A percentile compares a stretch with the other conserved stretches of the same genome.
These are phyloP conservation scores for Pholis gunnellus DNA, from an alignment of 2,113 vertebrate species.

Conservation along the genomic window DNA sequence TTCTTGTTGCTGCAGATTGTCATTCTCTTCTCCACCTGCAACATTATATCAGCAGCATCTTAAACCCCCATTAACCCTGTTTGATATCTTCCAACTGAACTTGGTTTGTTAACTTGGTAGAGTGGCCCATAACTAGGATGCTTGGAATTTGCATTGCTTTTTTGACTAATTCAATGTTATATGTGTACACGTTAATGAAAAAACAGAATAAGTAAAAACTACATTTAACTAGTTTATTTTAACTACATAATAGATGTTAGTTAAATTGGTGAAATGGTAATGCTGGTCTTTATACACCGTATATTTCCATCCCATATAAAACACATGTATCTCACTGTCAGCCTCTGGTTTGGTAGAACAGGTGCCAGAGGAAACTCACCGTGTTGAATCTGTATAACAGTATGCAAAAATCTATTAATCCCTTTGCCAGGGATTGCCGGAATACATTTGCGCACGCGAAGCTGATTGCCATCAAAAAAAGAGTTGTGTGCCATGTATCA, in stretches of 20 bases:
- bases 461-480: slow-evolving; percentile 68
- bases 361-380: slow-evolving; percentile 46
- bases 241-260: not conserved
- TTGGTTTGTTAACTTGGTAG: not conserved
- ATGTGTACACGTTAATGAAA: too few relatives aligned
- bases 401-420: slow-evolving; percentile 59
- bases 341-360: slow-evolving; percentile 40
- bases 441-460: slow-evolving; percentile 54
- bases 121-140: not conserved
- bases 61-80: not conserved
- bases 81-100: not conserved
- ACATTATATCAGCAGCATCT: not conserved
- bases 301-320: not conserved
- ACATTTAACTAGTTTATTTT: not conserved
- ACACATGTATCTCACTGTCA: not conserved
- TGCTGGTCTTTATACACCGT: too few relatives aligned
- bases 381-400: slow-evolving; percentile 35
- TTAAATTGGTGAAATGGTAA: slow-evolving; percentile 1
- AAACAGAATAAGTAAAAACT: not conserved
- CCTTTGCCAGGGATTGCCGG: slow-evolving; percentile 53
- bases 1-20: slow-evolving; percentile 26
- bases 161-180: not conserved
- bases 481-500: slow-evolving; percentile 66
- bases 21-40: not conserved
- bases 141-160: not conserved